Base-by-base conservation (phyloP, 2,113 vertebrate genomes). In the Ginglymostoma cirratum region DNA sequence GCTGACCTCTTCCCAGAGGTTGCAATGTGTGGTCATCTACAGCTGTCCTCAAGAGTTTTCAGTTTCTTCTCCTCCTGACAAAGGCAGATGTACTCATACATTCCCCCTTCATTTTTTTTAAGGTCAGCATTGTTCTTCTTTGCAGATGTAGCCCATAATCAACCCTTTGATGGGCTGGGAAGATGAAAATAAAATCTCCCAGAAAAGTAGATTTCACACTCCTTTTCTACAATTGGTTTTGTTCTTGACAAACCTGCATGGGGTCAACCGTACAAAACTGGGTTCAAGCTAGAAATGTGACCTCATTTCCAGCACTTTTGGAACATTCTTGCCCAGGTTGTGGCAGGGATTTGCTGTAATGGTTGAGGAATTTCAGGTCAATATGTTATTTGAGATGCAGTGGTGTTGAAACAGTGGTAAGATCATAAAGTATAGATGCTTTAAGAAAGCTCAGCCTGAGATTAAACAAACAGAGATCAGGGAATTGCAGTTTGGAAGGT, bases 391-490 rank as follows among this genome's bases (percentile, higher is more conserved):
- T 34, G 52, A 61, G 12, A 19, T 61, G 30, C 52, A 90, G 27
- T 61, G 52, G 10, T 61, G 14, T 5, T 42, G 12, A 83, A 83
- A 38, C 38, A 61, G 3, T 90, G 27, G 17, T 61, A 90, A 34
- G 30, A 34, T 14, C 87, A 61, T 1, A 5, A 90, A 34, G 52
- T 61, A 61, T 61, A 15, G 55, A 15, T 61, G 30, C 52, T 90
- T 90, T 61, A 90, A 61, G 87, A 27, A 90, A 90, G 52, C 52
- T 5, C 48, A 90, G 87, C 52, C 87, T 65, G 87, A 90, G 87
- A 34, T 55, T 30, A 34, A 61, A 34, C 24, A 90, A 24, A n/a
- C 27, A 1, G 12, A 19, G 87, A 61, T 90, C 10, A 34, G 52
- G 15, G 87, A 61, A 61, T 55, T 61, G 48, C 87, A 90, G 87